Percentiles rank a stretch among this genome's conserved stretches.
Evolutionary conservation across 2,888 invertebrate genomes (phyloP).

Genomic region (Drosophila mimetica): DNA sequence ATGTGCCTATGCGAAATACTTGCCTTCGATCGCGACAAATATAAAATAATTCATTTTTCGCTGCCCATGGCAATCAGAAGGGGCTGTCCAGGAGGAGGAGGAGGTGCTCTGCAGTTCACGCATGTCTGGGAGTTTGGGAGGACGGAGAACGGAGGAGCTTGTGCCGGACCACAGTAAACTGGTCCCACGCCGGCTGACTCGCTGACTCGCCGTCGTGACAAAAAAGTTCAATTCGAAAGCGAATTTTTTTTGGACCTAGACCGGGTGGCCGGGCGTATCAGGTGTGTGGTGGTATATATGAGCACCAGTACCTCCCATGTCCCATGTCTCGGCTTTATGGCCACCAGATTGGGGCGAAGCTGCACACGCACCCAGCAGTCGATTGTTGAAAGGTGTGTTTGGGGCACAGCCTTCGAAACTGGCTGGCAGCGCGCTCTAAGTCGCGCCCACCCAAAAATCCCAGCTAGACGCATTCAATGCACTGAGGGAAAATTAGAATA

Average conservation of each 20-base stretch:
- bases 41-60: slow-evolving; percentile 81
- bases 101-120: slow-evolving; percentile 16
- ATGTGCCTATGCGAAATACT: slow-evolving; percentile 11
- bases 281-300: slow-evolving; percentile 40
- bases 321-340: slow-evolving; percentile 37
- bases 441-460: slow-evolving; percentile 49
- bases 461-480: slow-evolving; percentile 28
- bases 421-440: slow-evolving; percentile 47
- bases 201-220: slow-evolving; percentile 61
- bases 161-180: slow-evolving; percentile 37
- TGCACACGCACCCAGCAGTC: slow-evolving; percentile 67
- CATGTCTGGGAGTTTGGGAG: slow-evolving; percentile 35
- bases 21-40: slow-evolving; percentile 53
- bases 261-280: slow-evolving; percentile 58
- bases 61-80: slow-evolving; percentile 70
- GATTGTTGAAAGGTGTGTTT: slow-evolving; percentile 77
- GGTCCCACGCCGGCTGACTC: slow-evolving; percentile 23
- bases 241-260: slow-evolving; percentile 44
- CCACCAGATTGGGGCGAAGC: slow-evolving; percentile 52
- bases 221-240: slow-evolving; percentile 80
- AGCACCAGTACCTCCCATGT: slow-evolving; percentile 19
- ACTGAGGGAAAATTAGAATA: neutral
- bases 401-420: slow-evolving; percentile 74
- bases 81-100: neutral
- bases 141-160: slow-evolving; percentile 1